Conservation (phyloP, 2,113 vertebrate species). For the Coryphaenoides rupestris region DNA sequence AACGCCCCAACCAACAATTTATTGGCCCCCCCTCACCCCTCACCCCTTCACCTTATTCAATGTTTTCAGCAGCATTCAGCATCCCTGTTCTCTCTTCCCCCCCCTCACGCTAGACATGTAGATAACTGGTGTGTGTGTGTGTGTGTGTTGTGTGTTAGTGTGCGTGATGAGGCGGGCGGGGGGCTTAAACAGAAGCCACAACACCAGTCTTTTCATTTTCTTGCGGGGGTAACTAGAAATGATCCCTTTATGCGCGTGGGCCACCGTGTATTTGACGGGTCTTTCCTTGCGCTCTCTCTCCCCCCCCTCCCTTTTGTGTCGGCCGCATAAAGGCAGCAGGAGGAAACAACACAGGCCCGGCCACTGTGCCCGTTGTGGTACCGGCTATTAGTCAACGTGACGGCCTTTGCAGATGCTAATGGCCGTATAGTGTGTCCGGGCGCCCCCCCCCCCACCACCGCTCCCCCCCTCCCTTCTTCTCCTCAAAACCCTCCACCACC, state of each 20-base stretch:
- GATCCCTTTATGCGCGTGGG: slow-evolving; percentile 83
- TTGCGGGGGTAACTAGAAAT: slow-evolving; percentile 72
- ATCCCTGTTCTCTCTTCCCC: slow-evolving; percentile 28
- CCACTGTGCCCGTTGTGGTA: slow-evolving; percentile 79
- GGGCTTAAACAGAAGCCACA: slow-evolving; percentile 65
- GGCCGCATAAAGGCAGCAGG: slow-evolving; percentile 81
- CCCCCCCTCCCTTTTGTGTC: slow-evolving; percentile 93
- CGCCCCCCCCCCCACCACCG: slow-evolving; percentile 65
- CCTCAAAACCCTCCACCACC: slow-evolving; percentile 71
- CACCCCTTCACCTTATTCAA: slow-evolving; percentile 84
- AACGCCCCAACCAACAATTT: slow-evolving; percentile 81
- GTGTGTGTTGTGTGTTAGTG: slow-evolving; percentile 17
- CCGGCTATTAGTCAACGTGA: slow-evolving; percentile 79
- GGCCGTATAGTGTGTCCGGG: slow-evolving; percentile 78
- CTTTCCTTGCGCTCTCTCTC: slow-evolving; percentile 84
- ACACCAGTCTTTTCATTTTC: slow-evolving; percentile 61
- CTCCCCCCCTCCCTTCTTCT: too few species aligned
- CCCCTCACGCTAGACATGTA: slow-evolving; percentile 2
- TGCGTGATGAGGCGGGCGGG: slow-evolving; percentile 47
- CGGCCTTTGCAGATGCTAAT: slow-evolving; percentile 98
- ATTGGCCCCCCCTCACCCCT: slow-evolving; percentile 84
- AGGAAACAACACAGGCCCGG: slow-evolving; percentile 89
- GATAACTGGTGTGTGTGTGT: slow-evolving; percentile 9
- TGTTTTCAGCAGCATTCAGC: slow-evolving; percentile 55
- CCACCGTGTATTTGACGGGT: slow-evolving; percentile 88